Percentiles rank a stretch among this genome's conserved stretches.
Conservation (phyloP, 1,140 invertebrate species). For the Hypothenemus hampei region DNA sequence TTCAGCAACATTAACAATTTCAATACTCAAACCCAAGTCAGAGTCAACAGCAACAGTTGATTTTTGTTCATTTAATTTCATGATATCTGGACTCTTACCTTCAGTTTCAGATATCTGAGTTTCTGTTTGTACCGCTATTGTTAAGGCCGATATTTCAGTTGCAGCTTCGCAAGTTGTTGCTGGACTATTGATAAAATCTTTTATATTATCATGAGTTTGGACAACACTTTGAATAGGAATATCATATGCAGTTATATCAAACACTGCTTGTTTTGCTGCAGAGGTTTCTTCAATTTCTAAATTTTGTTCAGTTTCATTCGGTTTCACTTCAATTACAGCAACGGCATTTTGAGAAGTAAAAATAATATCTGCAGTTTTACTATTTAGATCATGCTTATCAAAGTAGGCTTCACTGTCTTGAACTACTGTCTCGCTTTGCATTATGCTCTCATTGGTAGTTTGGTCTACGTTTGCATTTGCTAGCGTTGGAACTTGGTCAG, state of each 20-base stretch:
- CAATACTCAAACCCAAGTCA: slow-evolving; percentile 24
- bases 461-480: slow-evolving; percentile 42
- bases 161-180: slow-evolving; percentile 28
- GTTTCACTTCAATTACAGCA: slow-evolving; percentile 43
- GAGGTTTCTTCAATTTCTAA: slow-evolving; percentile 9
- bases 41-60: slow-evolving; percentile 27
- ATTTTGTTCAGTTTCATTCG: slow-evolving; percentile 17
- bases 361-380: slow-evolving; percentile 45
- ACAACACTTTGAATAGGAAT: slow-evolving; percentile 33
- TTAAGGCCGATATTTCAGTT: slow-evolving; percentile 32
- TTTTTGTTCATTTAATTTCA: slow-evolving; percentile 43
- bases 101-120: slow-evolving; percentile 41
- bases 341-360: slow-evolving; percentile 47
- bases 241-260: slow-evolving; percentile 31
- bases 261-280: slow-evolving; percentile 14
- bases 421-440: slow-evolving; percentile 47
- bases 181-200: slow-evolving; percentile 7
- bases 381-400: slow-evolving; percentile 41
- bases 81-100: slow-evolving; percentile 29
- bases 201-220: slow-evolving; percentile 27
- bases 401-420: slow-evolving; percentile 54
- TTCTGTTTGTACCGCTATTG: slow-evolving; percentile 36
- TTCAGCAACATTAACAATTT: slow-evolving; percentile 31
- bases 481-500: slow-evolving; percentile 23
- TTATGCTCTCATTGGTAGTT: slow-evolving; percentile 44